phyloP scores from a whole-genome alignment of 2,888 invertebrate genomes.

The Amphiduros pacificus region DNA sequence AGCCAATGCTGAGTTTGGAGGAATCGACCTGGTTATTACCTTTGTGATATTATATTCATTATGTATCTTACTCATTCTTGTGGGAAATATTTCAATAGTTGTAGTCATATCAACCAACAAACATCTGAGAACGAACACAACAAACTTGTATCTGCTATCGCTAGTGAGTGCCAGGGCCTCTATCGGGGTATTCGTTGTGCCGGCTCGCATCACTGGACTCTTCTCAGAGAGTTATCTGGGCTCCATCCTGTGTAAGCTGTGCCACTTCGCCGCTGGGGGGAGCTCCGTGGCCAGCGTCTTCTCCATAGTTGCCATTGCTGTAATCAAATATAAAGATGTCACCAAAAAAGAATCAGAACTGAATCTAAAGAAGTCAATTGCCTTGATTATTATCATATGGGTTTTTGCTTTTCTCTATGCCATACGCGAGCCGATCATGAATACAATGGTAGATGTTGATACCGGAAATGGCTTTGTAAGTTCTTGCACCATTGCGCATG shows the following conservation, averaged over 20 bases:
- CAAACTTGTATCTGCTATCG: conserved; percentile 20
- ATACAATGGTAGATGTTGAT: conserved; percentile 2
- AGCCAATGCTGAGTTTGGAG: background rate
- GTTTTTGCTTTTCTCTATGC: conserved; percentile 10
- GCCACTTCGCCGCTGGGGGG: conserved; percentile 14
- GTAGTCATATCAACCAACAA: background rate
- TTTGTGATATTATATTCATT: conserved; percentile 6
- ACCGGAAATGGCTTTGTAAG: background rate
- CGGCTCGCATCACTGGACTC: conserved; percentile 19
- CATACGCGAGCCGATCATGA: conserved; percentile 8
- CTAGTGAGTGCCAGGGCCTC: conserved; percentile 14
- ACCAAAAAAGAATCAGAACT: background rate
- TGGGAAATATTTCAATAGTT: conserved; percentile 7
- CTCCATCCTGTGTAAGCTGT: conserved; percentile 15
- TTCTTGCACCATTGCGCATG: conserved; percentile 9
- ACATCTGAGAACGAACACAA: background rate
- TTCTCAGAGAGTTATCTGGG: conserved; percentile 20
- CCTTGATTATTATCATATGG: conserved; percentile 14
- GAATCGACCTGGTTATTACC: background rate
- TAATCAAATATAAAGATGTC: conserved; percentile 14
- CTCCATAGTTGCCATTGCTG: conserved; percentile 13
- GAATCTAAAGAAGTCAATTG: background rate
- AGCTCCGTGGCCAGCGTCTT: conserved; percentile 9
- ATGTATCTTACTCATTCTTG: conserved; percentile 4
- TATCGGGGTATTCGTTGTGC: conserved; percentile 19